Evolutionary conservation across 2,797 vertebrate species (phyloP), one percentile per base, ranked within the genome.

Genomic region (Cirrhinus mrigala): DNA sequence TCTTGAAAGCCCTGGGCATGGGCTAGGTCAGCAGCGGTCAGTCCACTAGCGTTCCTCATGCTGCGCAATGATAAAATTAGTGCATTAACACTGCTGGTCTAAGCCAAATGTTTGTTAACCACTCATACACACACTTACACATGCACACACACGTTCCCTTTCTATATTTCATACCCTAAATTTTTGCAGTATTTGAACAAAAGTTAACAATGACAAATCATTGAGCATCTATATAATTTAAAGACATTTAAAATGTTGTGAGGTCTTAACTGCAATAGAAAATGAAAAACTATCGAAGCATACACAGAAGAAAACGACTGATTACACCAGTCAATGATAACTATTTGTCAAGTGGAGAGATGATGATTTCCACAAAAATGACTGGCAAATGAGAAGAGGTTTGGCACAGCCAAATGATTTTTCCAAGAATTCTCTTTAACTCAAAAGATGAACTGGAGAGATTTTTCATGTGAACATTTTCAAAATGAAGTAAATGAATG

Each of bases 41-140:
- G 96, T 96, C 97, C 98, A 96, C 96, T 98, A 96, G 97, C 98
- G 96, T 99, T 99, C 96, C 97, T 98, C 94, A 99, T 96, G 96
- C 98, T 99, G 98, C 91, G 95, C 94, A 95, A 98, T 91, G 93
- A 94, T 90, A 97, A 96, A 90, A 90, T 87, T 90, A 87, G 9
- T 92, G 95, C 95, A 96, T 99, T 96, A 99, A 93, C 92, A 78
- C 89, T 93, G 86, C 89, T 58, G 74, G 83, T 76, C 54, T 88
- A 85, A 73, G 62, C 85, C 48, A 66, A 52, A 70, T 24, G 73
- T 64, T 66, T 54, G 8, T 5, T 73, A 81, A 85, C 88, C 88
- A 92, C 89, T 87, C 81, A 22, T 54, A 60, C 82, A 58, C 81
- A 77, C 68, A 79, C n/a, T 71, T 37, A 48, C 48, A 84, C 68